These are phyloP conservation scores for Nycticorax nycticorax DNA, from an alignment of 2,113 vertebrate species.

Conservation along the genomic window DNA sequence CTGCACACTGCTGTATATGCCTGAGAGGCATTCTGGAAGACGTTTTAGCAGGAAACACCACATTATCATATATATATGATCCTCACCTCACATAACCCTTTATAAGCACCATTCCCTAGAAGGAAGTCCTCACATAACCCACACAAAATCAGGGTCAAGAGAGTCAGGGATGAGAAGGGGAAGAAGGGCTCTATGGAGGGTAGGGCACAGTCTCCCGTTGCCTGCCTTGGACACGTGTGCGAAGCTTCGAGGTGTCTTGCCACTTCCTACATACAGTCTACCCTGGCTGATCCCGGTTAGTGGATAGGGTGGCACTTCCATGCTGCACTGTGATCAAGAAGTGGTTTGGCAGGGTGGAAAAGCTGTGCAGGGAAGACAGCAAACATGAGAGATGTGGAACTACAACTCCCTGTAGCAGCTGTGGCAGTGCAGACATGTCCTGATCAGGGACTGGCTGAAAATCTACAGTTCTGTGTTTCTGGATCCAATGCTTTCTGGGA, in stretches of 20 bases:
- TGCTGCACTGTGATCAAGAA: not conserved
- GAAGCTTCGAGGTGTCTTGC: not conserved
- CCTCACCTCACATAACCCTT: not conserved
- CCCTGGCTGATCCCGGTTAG: not conserved
- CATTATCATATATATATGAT: not conserved
- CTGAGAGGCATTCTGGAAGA: conserved; percentile 6
- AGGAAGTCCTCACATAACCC: not conserved
- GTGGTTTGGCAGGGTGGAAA: not conserved
- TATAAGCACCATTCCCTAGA: not conserved
- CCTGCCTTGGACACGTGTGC: rapidly evolving
- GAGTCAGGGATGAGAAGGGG: not conserved
- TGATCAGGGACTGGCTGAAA: not conserved
- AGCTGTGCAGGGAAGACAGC: not conserved
- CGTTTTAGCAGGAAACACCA: not conserved
- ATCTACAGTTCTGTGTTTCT: not conserved
- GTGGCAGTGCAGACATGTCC: not conserved
- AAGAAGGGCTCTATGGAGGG: not conserved
- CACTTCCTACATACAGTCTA: not conserved
- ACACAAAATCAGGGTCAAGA: not conserved
- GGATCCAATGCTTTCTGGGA: not conserved
- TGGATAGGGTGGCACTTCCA: not conserved
- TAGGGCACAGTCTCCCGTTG: not conserved
- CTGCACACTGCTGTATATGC: not conserved
- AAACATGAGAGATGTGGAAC: not conserved
- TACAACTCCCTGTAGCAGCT: not conserved